phyloP scores from a whole-genome alignment of 1,140 invertebrate species.

The Drosophila pseudoobscura region DNA sequence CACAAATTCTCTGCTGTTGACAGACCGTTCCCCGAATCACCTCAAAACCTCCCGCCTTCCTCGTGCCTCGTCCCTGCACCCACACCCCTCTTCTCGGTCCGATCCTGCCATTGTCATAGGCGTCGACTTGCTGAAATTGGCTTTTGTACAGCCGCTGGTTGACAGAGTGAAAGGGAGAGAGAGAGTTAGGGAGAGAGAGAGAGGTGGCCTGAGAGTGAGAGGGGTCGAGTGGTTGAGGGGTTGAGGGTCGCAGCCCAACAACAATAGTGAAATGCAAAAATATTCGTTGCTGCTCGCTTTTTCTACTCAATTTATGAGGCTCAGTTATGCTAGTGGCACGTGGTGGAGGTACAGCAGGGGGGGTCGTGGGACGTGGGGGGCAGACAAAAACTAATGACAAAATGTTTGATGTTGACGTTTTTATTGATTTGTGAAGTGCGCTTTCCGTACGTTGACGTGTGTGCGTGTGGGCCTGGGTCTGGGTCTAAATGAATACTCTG shows the following conservation, averaged over 20 bases:
- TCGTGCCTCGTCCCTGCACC: not conserved
- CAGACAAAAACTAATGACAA: slow-evolving; percentile 66
- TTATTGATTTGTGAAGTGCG: slow-evolving; percentile 71
- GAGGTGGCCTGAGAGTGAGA: too few relatives aligned
- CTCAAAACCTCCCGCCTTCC: not conserved
- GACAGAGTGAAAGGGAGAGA: too few relatives aligned
- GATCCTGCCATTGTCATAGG: slow-evolving; percentile 47
- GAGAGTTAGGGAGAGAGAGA: not conserved
- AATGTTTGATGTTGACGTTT: slow-evolving; percentile 69
- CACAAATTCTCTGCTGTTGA: slow-evolving; percentile 65
- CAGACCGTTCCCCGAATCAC: slow-evolving; percentile 31
- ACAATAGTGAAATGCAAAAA: slow-evolving; percentile 52
- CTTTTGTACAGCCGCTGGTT: slow-evolving; percentile 32
- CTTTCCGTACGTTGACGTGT: slow-evolving; percentile 14
- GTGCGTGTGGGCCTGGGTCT: not conserved
- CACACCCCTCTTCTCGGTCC: not conserved
- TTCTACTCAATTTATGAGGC: slow-evolving; percentile 51
- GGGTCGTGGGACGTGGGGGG: too few relatives aligned
- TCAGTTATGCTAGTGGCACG: slow-evolving; percentile 21
- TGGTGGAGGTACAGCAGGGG: not conserved
- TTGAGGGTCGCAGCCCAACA: not conserved
- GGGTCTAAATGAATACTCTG: slow-evolving; percentile 1
- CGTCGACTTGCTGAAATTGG: slow-evolving; percentile 58
- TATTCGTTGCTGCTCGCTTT: slow-evolving; percentile 49
- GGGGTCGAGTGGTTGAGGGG: not conserved